A percentile compares a stretch with the other conserved stretches of the same genome.
Conservation (phyloP, 2,113 vertebrate species). For the Pachyramphus minor region DNA sequence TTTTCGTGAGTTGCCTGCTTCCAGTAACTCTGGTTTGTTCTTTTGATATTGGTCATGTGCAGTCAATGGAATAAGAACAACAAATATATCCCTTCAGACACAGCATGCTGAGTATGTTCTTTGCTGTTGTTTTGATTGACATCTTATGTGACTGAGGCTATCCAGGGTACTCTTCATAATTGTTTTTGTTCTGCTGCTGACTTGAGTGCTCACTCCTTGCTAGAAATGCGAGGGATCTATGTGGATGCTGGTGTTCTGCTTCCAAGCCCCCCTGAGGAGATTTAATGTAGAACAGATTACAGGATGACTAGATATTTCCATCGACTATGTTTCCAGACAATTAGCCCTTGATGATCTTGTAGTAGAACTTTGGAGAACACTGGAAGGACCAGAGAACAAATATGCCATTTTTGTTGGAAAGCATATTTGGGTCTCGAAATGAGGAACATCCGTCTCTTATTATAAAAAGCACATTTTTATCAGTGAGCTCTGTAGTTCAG, state of each 20-base stretch:
- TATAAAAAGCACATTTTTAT: background rate
- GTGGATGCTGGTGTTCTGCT: background rate
- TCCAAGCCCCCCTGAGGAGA: constrained; percentile 24
- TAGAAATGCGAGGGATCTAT: background rate
- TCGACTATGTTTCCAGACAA: constrained; percentile 31
- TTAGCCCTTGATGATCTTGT: constrained; percentile 37
- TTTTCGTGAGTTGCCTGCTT: background rate
- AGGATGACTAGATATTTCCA: background rate
- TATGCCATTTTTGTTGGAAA: background rate
- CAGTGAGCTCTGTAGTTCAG: background rate
- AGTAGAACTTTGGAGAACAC: background rate
- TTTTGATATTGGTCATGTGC: background rate
- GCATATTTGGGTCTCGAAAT: background rate
- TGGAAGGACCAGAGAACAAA: background rate
- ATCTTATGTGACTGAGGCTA: background rate
- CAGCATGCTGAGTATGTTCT: background rate
- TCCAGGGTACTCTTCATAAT: background rate
- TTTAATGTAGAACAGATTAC: constrained; percentile 51
- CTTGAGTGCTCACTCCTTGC: background rate
- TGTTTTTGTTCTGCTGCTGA: background rate
- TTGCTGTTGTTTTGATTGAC: constrained; percentile 16
- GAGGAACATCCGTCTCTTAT: background rate
- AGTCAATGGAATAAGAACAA: background rate
- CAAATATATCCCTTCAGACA: background rate
- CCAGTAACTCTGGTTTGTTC: background rate